Base-by-base conservation (phyloP, 2,888 invertebrate genomes). In the Carpatolechia fugitivella region DNA sequence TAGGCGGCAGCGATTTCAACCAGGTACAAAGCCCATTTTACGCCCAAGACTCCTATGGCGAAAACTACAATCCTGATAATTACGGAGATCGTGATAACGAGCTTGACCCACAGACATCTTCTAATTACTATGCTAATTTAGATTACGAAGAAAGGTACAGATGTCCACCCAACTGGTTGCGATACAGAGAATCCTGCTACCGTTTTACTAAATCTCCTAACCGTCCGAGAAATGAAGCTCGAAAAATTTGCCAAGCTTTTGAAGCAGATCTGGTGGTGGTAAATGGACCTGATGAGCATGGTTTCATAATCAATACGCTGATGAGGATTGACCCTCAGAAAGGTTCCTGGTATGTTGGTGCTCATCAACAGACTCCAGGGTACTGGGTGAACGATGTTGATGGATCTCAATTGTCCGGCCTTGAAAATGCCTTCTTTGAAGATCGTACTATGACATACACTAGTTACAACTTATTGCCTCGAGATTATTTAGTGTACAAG, bases 101-200 rank as follows among this genome's bases (percentile, higher is more conserved):
- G 30, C 70, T 85, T 18, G 87, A 90, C 61, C 82, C 84, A 1
- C 82, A 81, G 59, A 85, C 81, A 53, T 80, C 82, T 2, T 81
- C 83, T 0, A 74, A 70, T 18, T 88, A 83, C 56, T 88, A 90
- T 52, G 86, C 88, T 8, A 85, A 85, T 1, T 70, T 87, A 56
- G 90, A 90, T 62, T 85, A 82, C 52, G 87, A 88, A 47, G 86
- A 90, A 60, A 72, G 86, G 47, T 88, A 85, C 60, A 78, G 66
- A 54, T 98, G 98, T 81, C 98, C 98, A 0, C 93, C 95, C 52
- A 93, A 96, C 77, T 98, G 98, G 98, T 83, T 95, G n/a, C 92
- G 93, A 30, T 96, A 92, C 73, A 92, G 94, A 61, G 93, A 95
- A 58, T 93, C 95, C 0, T 99, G 98, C 80, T 98, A 97, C 78